These are phyloP conservation scores for Daphoenositta chrysoptera DNA, from an alignment of 2,113 vertebrate species.

Conservation along the genomic window DNA sequence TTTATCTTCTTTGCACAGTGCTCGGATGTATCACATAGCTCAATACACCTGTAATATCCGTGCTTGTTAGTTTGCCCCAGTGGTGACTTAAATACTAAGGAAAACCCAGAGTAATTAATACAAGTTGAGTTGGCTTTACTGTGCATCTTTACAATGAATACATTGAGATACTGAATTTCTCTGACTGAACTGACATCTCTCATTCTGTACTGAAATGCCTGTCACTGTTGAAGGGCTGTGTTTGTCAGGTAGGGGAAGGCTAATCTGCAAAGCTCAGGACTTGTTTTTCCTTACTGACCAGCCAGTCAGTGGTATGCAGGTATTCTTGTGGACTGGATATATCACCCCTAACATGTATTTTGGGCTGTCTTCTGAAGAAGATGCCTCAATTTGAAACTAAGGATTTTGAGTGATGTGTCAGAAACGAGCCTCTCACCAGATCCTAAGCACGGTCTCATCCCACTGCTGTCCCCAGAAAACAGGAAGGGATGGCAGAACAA, in stretches of 20 bases:
- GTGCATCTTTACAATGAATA: background rate
- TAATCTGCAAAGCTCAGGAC: background rate
- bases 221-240: background rate
- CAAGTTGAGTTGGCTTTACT: background rate
- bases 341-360: background rate
- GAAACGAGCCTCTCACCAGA: background rate
- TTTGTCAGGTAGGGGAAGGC: background rate
- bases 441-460: background rate
- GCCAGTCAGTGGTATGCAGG: background rate
- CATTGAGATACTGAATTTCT: background rate
- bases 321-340: background rate
- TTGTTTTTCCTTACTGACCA: background rate
- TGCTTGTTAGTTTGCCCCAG: background rate
- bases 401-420: background rate
- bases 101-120: background rate
- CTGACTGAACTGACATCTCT: background rate
- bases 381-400: background rate
- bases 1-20: background rate
- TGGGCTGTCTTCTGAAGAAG: background rate
- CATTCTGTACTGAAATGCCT: fast-evolving
- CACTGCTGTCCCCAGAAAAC: background rate
- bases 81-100: background rate
- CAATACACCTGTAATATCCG: background rate
- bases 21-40: fast-evolving
- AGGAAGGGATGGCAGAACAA: background rate